Percentiles rank a stretch among this genome's conserved stretches.
Evolutionary conservation across 2,888 invertebrate species (phyloP).

Genomic region (Cheiracanthium punctorium): DNA sequence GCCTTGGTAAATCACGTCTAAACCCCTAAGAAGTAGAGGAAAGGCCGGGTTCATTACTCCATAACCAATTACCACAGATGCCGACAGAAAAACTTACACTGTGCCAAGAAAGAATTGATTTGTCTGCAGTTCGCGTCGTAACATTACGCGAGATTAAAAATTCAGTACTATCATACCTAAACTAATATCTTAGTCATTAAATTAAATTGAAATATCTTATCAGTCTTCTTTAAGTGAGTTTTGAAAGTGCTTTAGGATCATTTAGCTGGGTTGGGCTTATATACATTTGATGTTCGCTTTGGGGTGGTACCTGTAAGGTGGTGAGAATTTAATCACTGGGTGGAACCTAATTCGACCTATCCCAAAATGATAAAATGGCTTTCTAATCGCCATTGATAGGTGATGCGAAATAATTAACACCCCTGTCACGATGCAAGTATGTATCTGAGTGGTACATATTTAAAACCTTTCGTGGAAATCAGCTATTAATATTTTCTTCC

Average conservation of each 20-base stretch:
- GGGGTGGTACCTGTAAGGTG: slow-evolving; percentile 50
- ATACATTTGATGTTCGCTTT: slow-evolving; percentile 24
- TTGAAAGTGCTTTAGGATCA: slow-evolving; percentile 3
- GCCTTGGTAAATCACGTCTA: too few species aligned
- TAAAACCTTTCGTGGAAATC: slow-evolving; percentile 55
- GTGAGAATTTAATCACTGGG: slow-evolving; percentile 57
- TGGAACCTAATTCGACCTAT: slow-evolving; percentile 51
- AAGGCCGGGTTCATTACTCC: background rate
- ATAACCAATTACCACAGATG: background rate
- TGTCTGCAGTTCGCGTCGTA: background rate
- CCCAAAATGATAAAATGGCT: slow-evolving; percentile 47
- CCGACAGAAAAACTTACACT: background rate
- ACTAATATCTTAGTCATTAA: background rate
- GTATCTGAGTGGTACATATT: slow-evolving; percentile 45
- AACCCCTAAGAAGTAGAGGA: too few species aligned
- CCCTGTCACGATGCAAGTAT: slow-evolving; percentile 32
- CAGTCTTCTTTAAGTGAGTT: background rate
- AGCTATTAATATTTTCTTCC: slow-evolving; percentile 31
- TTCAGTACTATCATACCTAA: background rate
- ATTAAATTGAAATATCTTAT: background rate
- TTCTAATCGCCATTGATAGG: slow-evolving; percentile 61
- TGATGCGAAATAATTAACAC: slow-evolving; percentile 64
- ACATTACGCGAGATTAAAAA: background rate
- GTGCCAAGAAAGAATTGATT: background rate
- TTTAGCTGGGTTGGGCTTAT: slow-evolving; percentile 58